phyloP scores from a whole-genome alignment of 2,797 vertebrate species.

The Perodicticus potto region DNA sequence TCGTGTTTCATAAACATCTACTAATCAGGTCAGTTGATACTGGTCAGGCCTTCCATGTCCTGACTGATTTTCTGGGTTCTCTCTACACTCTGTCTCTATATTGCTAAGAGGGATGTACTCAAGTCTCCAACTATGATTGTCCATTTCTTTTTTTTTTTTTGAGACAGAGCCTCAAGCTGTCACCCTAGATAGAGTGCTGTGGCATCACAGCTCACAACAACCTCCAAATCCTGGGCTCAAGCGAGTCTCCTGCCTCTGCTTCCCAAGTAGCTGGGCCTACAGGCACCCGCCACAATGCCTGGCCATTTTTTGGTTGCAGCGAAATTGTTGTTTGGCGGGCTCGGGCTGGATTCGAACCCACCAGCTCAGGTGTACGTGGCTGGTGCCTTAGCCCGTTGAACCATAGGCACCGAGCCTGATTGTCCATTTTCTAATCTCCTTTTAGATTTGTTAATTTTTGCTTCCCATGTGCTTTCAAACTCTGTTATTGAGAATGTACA shows the following conservation, averaged over 20 bases:
- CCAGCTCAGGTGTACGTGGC: too few species aligned
- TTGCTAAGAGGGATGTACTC: slow-evolving; percentile 14
- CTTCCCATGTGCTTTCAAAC: not conserved
- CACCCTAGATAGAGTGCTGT: too few species aligned
- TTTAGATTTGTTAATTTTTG: not conserved
- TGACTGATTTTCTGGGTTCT: not conserved
- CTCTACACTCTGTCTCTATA: not conserved
- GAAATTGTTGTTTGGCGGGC: too few species aligned
- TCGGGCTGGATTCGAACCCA: too few species aligned
- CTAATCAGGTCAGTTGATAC: not conserved
- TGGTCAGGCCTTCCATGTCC: not conserved
- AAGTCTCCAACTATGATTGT: not conserved
- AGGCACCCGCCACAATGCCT: too few species aligned
- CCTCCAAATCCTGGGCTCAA: too few species aligned
- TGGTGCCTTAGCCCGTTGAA: too few species aligned
- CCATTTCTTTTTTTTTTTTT: not conserved
- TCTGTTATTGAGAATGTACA: slow-evolving; percentile 16
- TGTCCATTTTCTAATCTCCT: not conserved
- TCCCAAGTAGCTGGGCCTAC: too few species aligned
- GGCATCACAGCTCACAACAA: too few species aligned
- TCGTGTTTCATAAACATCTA: not conserved
- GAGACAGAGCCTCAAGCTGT: too few species aligned
- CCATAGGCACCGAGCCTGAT: not conserved
- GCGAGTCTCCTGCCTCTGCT: too few species aligned
- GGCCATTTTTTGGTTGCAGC: too few species aligned